phyloP scores from a whole-genome alignment of 1,140 invertebrate species.

The Anadara kagoshimensis region DNA sequence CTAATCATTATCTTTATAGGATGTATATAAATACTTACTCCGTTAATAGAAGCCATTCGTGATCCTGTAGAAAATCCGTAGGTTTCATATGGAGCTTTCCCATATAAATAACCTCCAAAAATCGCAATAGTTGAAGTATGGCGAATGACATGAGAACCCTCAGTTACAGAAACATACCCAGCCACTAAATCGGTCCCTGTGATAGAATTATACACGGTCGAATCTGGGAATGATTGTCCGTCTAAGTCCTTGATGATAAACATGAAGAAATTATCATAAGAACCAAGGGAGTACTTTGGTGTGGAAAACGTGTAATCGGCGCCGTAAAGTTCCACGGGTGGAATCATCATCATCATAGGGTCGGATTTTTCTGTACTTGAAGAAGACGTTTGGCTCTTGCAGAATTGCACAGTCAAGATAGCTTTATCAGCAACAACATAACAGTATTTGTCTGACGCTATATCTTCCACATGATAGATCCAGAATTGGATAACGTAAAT shows the following conservation, averaged over 20 bases:
- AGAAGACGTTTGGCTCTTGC: conserved; percentile 28
- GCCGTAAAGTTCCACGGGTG: conserved; percentile 41
- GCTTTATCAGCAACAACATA: conserved; percentile 38
- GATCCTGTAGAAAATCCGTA: conserved; percentile 48
- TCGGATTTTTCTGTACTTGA: conserved; percentile 28
- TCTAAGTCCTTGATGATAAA: conserved; percentile 32
- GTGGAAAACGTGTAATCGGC: conserved; percentile 51
- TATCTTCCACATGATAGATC: conserved; percentile 24
- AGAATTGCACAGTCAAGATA: conserved; percentile 41
- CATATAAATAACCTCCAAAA: conserved; percentile 45
- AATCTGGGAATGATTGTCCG: conserved; percentile 23
- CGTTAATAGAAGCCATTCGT: conserved; percentile 43
- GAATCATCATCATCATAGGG: conserved; percentile 47
- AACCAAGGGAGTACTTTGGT: conserved; percentile 34
- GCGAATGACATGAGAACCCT: conserved; percentile 45
- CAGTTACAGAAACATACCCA: conserved; percentile 21
- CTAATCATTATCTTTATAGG: too few relatives aligned
- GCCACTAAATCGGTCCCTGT: conserved; percentile 53
- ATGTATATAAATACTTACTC: conserved; percentile 15
- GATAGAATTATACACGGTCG: conserved; percentile 34
- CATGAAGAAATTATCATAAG: conserved; percentile 49
- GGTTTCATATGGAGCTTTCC: conserved; percentile 41
- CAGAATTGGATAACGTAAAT: conserved; percentile 16
- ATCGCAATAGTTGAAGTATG: conserved; percentile 43
- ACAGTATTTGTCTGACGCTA: conserved; percentile 23